Base-by-base conservation (phyloP, 1,140 invertebrate species). In the Neuroterus valhalla region DNA sequence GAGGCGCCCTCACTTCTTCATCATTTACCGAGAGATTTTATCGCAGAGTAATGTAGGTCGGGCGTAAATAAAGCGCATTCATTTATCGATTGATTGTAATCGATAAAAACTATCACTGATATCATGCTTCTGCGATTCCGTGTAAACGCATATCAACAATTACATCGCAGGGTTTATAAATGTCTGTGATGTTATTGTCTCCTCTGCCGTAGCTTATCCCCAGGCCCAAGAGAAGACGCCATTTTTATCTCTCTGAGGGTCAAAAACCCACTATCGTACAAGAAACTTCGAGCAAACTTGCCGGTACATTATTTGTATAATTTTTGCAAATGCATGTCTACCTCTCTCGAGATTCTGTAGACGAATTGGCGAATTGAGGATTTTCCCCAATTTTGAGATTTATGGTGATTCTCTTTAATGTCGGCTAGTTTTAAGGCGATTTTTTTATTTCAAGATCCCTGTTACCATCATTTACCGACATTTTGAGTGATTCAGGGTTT, bases 51-150 rank as follows among this genome's bases (percentile, higher is more conserved):
- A 62, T 62, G 55, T 62, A 62, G 55, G 55, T 62, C 55, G 55
- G 55, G 23, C 6, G 55, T 62, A 62, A 62, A 62, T 62, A 62
- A 62, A 62, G 31, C 55, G 14, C 55, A 62, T 62, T 62, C 23
- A 62, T 62, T 62, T 62, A 62, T 62, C 55, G n/a, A 62, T 62
- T 31, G 55, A 62, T 62, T 62, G 21, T 62, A n/a, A 62, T 62
- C 55, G 26, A 62, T 38, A 62, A 62, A 62, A 31, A 62, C 55
- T 62, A 62, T 62, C 26, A 62, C 6, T 38, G 55, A 62, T 62
- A 62, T 62, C 55, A 31, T 5, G 15, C 55, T 62, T n/a, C 55
- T 62, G 55, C 15, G 23, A 62, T 62, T 62, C 21, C 8, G 21
- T 38, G 31, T 11, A 62, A 62, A 31, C 31, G 55, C 14, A 26